Evolutionary conservation across 1,140 invertebrate genomes (phyloP).

Genomic region (Bombus sylvicola): DNA sequence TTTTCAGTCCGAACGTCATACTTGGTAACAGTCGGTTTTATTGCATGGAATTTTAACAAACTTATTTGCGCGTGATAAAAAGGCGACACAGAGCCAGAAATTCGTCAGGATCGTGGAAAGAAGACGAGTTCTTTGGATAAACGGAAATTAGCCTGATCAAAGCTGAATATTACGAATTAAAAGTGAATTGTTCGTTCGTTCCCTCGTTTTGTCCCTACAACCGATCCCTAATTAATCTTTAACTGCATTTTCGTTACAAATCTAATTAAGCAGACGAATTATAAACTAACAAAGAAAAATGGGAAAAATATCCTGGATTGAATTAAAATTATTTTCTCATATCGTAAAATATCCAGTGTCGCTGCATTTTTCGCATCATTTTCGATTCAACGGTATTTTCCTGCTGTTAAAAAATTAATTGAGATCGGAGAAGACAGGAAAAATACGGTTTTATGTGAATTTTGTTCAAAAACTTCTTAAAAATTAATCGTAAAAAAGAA

Average conservation of each 20-base stretch:
- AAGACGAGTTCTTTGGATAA: not conserved
- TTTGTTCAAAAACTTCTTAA: not conserved
- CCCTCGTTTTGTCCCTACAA: not conserved
- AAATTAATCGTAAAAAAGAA: too few relatives aligned
- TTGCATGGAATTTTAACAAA: slow-evolving; percentile 24
- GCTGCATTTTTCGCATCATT: too few relatives aligned
- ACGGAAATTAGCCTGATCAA: not conserved
- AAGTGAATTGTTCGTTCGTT: not conserved
- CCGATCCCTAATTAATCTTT: too few relatives aligned
- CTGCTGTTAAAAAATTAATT: not conserved
- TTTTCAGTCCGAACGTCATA: not conserved
- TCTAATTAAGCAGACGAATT: not conserved
- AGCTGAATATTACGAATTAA: not conserved
- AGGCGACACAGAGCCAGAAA: not conserved
- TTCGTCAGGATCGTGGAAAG: not conserved
- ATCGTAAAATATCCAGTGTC: too few relatives aligned
- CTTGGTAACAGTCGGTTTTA: not conserved
- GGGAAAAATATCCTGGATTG: too few relatives aligned
- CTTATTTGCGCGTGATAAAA: slow-evolving; percentile 28
- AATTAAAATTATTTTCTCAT: too few relatives aligned
- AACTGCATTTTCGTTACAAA: not conserved
- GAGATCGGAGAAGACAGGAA: too few relatives aligned
- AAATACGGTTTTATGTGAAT: not conserved
- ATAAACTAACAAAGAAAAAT: too few relatives aligned
- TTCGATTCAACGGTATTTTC: too few relatives aligned